Evolutionary conservation across 1,140 invertebrate genomes (phyloP).

Genomic region (Drosophila pseudoananassae): DNA sequence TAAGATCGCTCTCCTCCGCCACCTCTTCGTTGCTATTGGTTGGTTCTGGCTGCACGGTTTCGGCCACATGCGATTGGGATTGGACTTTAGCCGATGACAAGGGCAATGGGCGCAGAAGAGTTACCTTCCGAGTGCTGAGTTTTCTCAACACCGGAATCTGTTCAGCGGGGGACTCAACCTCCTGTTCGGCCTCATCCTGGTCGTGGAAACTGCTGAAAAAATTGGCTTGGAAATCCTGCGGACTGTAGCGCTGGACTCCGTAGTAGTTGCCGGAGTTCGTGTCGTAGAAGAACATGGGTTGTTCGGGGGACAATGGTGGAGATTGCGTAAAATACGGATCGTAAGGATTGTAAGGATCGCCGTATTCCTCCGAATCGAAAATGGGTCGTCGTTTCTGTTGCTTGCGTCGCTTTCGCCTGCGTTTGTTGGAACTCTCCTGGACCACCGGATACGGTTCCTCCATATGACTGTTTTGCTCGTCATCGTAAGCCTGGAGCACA

Average conservation of each 20-base stretch:
- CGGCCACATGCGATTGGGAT: neutral
- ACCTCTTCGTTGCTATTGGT: constrained; percentile 21
- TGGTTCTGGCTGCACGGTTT: constrained; percentile 9
- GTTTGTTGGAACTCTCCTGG: constrained; percentile 44
- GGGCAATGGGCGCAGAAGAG: constrained; percentile 47
- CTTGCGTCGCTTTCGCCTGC: constrained; percentile 68
- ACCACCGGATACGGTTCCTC: constrained; percentile 13
- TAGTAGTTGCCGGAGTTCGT: constrained; percentile 55
- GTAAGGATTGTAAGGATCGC: constrained; percentile 56
- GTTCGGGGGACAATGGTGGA: constrained; percentile 5
- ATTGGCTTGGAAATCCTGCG: constrained; percentile 38
- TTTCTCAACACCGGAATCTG: constrained; percentile 19
- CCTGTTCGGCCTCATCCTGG: neutral
- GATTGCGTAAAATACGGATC: constrained; percentile 18
- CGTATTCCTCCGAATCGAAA: constrained; percentile 34
- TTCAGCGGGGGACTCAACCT: constrained; percentile 3
- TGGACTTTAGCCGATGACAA: constrained; percentile 11
- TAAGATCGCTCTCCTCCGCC: neutral
- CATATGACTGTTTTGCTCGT: constrained; percentile 10
- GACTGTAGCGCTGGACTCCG: constrained; percentile 49
- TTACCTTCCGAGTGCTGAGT: constrained; percentile 38
- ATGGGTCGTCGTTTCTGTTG: constrained; percentile 44
- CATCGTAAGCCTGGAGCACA: constrained; percentile 28
- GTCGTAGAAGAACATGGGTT: constrained; percentile 65
- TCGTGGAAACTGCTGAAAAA: constrained; percentile 38